Conservation (phyloP, 1,140 invertebrate genomes). For the Eurosta solidaginis region DNA sequence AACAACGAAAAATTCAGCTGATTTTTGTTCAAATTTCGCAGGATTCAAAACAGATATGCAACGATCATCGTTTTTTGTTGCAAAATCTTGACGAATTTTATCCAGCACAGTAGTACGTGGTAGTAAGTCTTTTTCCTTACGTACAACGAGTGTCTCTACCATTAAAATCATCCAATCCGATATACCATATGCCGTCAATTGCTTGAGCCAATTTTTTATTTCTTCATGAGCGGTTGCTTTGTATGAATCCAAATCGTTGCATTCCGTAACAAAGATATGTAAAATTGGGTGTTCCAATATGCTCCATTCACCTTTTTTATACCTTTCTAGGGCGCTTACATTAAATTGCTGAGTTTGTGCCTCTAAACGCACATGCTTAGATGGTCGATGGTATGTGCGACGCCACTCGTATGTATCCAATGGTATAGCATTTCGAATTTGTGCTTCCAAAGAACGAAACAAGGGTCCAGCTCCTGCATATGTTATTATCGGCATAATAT, state of each 20-base stretch:
- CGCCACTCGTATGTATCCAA: conserved; percentile 88
- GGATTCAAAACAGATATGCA: conserved; percentile 91
- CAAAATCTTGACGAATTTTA: conserved; percentile 93
- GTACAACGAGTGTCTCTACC: conserved; percentile 89
- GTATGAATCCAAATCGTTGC: conserved; percentile 88
- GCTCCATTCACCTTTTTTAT: conserved; percentile 66
- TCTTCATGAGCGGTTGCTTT: conserved; percentile 85
- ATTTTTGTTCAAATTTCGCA: conserved; percentile 83
- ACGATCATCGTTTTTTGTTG: conserved; percentile 85
- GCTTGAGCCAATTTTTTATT: conserved; percentile 84
- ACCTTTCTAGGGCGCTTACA: conserved; percentile 71
- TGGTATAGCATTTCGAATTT: conserved; percentile 77
- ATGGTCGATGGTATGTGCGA: conserved; percentile 78
- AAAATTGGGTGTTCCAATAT: conserved; percentile 86
- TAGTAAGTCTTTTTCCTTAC: conserved; percentile 88
- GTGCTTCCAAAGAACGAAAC: conserved; percentile 80
- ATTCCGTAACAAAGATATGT: conserved; percentile 95
- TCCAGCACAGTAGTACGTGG: conserved; percentile 91
- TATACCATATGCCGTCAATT: conserved; percentile 74
- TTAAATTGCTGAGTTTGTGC: conserved; percentile 84
- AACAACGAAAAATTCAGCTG: conserved; percentile 84
- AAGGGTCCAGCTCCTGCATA: conserved; percentile 85
- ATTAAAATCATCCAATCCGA: conserved; percentile 93
- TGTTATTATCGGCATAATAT: conserved; percentile 55
- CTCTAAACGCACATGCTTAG: conserved; percentile 82